A percentile compares a stretch with the other conserved stretches of the same genome.
These are phyloP conservation scores for Cryptotermes secundus DNA, from an alignment of 1,140 invertebrate genomes.

Conservation along the genomic window DNA sequence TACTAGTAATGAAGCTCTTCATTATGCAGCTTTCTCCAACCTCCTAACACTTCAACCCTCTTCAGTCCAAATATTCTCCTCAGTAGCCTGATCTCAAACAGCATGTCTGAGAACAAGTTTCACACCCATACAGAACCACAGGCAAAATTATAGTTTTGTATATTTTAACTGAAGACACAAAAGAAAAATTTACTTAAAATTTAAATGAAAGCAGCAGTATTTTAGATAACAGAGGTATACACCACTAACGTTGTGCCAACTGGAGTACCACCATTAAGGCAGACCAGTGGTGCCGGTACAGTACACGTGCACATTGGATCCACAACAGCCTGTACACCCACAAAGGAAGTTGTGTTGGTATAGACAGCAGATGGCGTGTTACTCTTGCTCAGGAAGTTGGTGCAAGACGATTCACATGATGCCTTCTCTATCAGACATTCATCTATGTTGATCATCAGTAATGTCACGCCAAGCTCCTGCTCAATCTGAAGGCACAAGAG, in stretches of 20 bases:
- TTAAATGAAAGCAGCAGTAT: too few species aligned
- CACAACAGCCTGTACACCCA: conserved; percentile 79
- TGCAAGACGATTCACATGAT: conserved; percentile 71
- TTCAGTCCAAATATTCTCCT: too few species aligned
- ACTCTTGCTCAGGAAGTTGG: conserved; percentile 68
- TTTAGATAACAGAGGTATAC: too few species aligned
- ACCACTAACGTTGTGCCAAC: conserved; percentile 46
- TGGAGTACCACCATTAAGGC: conserved; percentile 72
- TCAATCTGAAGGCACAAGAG: conserved; percentile 56
- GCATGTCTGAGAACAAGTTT: too few species aligned
- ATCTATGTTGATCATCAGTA: conserved; percentile 84
- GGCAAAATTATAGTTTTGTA: too few species aligned
- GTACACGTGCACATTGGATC: conserved; percentile 73
- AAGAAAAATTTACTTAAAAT: too few species aligned
- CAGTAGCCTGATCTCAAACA: too few species aligned
- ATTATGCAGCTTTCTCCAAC: too few species aligned
- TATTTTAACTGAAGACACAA: too few species aligned
- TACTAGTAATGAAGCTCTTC: too few species aligned
- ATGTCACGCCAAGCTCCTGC: conserved; percentile 65
- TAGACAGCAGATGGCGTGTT: conserved; percentile 76
- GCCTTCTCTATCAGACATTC: conserved; percentile 76
- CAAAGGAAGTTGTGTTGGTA: conserved; percentile 86
- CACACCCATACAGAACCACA: too few species aligned
- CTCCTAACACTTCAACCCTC: too few species aligned
- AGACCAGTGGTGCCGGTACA: conserved; percentile 53